A percentile compares a stretch with the other conserved stretches of the same genome.
phyloP scores from a whole-genome alignment of 2,797 vertebrate species.

The Percopsis omiscomaycus region DNA sequence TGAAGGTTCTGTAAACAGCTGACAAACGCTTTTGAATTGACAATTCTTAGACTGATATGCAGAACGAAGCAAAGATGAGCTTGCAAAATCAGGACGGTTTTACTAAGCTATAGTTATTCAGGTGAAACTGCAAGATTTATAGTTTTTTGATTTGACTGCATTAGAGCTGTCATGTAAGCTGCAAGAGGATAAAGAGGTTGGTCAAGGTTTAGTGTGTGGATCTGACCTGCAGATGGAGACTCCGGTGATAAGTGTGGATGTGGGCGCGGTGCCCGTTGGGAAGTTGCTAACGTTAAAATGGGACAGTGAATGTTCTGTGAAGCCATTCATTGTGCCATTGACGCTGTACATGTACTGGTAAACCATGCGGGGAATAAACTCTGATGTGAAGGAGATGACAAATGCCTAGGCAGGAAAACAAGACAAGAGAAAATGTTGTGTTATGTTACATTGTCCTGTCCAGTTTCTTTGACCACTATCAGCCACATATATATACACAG shows the following conservation, averaged over 20 bases:
- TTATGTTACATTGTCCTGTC: neutral
- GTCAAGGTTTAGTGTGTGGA: slow-evolving; percentile 36
- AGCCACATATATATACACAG: neutral
- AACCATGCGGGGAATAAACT: slow-evolving; percentile 95
- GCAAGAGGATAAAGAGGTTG: slow-evolving; percentile 24
- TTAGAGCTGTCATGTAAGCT: neutral
- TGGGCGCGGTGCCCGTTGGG: slow-evolving; percentile 84
- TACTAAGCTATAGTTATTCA: too few relatives aligned
- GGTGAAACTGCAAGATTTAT: too few relatives aligned
- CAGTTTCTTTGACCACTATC: neutral
- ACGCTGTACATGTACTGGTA: slow-evolving; percentile 93
- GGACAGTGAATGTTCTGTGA: slow-evolving; percentile 92
- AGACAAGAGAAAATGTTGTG: slow-evolving; percentile 9
- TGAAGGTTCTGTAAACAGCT: too few relatives aligned
- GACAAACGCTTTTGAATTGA: too few relatives aligned
- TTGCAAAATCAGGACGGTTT: too few relatives aligned
- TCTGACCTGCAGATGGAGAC: slow-evolving; percentile 92
- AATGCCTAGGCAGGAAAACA: slow-evolving; percentile 84
- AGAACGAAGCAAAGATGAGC: too few relatives aligned
- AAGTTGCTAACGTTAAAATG: slow-evolving; percentile 95
- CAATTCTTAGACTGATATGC: too few relatives aligned
- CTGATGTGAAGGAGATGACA: slow-evolving; percentile 96
- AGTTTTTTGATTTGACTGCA: too few relatives aligned
- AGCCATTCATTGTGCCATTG: slow-evolving; percentile 92
- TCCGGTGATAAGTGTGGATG: slow-evolving; percentile 80